phyloP scores from a whole-genome alignment of 2,797 vertebrate genomes.

The Gallinago solitaria region DNA sequence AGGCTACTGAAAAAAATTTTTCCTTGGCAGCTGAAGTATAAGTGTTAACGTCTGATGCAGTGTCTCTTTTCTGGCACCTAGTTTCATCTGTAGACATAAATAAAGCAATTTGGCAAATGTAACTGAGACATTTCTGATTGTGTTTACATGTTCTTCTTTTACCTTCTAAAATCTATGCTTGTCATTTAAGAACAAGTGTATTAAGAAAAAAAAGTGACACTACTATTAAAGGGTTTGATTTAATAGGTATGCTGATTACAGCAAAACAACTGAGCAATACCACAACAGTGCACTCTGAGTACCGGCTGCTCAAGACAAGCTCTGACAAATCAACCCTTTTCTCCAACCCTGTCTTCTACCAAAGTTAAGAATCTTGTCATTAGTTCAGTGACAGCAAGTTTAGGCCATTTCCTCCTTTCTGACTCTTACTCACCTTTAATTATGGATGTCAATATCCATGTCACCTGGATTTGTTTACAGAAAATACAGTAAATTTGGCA shows the following conservation, averaged over 20 bases:
- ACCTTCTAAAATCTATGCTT: not conserved
- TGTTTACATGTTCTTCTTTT: not conserved
- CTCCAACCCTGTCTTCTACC: not conserved
- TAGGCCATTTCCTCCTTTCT: not conserved
- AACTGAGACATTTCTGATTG: not conserved
- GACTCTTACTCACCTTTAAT: not conserved
- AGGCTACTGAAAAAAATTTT: slow-evolving; percentile 6
- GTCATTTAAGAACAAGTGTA: not conserved
- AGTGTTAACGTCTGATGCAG: not conserved
- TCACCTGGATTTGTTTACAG: slow-evolving; percentile 1
- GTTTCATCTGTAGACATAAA: slow-evolving; percentile 58
- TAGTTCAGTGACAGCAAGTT: not conserved
- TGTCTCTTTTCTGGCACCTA: slow-evolving; percentile 26
- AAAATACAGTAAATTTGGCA: not conserved
- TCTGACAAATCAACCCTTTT: not conserved
- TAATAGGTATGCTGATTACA: not conserved
- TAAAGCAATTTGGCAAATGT: slow-evolving; percentile 62
- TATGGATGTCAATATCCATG: not conserved
- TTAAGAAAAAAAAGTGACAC: not conserved
- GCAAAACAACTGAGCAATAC: not conserved
- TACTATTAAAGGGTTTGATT: not conserved
- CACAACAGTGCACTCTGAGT: not conserved
- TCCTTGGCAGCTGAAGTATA: slow-evolving; percentile 17
- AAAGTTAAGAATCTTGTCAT: not conserved
- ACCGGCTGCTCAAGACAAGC: not conserved